Conservation (phyloP, 2,888 invertebrate genomes). For the Pyrgus malvae region DNA sequence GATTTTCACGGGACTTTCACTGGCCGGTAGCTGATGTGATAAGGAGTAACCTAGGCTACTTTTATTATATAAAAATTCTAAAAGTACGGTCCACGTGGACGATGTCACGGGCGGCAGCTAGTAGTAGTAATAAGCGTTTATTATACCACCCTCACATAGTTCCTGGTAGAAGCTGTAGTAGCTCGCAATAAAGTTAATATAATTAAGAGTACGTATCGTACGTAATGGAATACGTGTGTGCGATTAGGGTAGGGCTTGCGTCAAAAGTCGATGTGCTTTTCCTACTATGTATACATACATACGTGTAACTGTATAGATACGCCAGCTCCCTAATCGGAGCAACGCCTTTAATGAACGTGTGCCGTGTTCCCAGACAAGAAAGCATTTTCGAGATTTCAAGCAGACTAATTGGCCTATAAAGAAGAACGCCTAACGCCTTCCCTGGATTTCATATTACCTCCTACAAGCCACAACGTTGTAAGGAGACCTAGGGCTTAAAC, state of each 20-base stretch:
- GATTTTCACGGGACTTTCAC: no score
- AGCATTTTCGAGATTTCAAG: no score
- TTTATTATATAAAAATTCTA: no score
- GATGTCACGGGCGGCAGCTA: no score
- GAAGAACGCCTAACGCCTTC: slow-evolving; percentile 46
- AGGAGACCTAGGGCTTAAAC: no score
- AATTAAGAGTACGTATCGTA: slow-evolving; percentile 46
- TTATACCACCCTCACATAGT: slow-evolving; percentile 10
- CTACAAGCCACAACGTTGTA: background rate
- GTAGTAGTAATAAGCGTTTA: slow-evolving; percentile 3
- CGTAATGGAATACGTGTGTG: slow-evolving; percentile 22
- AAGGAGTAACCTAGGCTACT: no score
- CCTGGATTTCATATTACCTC: slow-evolving; percentile 45
- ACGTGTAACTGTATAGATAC: slow-evolving; percentile 27
- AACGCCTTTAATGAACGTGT: slow-evolving; percentile 56
- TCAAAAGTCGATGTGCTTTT: slow-evolving; percentile 4
- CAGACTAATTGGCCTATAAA: slow-evolving; percentile 66
- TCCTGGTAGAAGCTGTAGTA: slow-evolving; percentile 43
- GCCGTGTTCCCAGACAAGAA: slow-evolving; percentile 55
- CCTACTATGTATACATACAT: background rate
- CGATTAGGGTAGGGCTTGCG: slow-evolving; percentile 32
- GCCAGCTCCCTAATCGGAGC: slow-evolving; percentile 45
- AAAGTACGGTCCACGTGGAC: no score
- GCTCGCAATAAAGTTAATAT: slow-evolving; percentile 55
- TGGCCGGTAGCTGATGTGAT: no score